Conservation (phyloP, 2,113 vertebrate species). For the Sprattus sprattus region DNA sequence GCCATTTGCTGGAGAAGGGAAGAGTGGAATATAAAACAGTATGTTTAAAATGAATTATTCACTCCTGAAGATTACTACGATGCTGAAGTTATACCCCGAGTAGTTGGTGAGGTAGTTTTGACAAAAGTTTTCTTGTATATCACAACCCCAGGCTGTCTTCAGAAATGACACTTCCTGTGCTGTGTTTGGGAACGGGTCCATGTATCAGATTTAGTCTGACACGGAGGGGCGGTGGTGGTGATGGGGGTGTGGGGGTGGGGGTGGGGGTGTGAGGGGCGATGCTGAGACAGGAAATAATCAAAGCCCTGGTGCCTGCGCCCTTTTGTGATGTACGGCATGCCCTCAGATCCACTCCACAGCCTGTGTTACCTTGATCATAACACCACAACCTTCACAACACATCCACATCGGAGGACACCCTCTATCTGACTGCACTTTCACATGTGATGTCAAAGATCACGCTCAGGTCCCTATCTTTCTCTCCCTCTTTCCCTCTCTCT, state of each 20-base stretch:
- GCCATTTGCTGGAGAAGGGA: slow-evolving; percentile 76
- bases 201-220: neutral
- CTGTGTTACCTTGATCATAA: slow-evolving; percentile 37
- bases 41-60: neutral
- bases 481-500: slow-evolving; percentile 4
- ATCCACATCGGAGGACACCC: neutral
- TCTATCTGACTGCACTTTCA: slow-evolving; percentile 28
- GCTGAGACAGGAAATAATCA: slow-evolving; percentile 8
- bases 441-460: slow-evolving; percentile 34
- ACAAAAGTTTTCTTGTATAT: neutral
- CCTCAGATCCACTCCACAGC: neutral
- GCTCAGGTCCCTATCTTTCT: neutral
- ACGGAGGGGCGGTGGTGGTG: neutral
- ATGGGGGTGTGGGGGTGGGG: neutral
- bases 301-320: neutral
- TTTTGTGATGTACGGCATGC: neutral
- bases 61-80: neutral
- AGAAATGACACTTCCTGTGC: neutral
- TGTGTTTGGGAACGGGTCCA: neutral
- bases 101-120: neutral
- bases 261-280: neutral
- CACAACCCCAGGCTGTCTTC: neutral
- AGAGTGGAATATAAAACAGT: neutral
- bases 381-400: slow-evolving; percentile 27
- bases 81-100: neutral